These are phyloP conservation scores for Cephalotes varians DNA, from an alignment of 2,888 invertebrate genomes.

Conservation along the genomic window DNA sequence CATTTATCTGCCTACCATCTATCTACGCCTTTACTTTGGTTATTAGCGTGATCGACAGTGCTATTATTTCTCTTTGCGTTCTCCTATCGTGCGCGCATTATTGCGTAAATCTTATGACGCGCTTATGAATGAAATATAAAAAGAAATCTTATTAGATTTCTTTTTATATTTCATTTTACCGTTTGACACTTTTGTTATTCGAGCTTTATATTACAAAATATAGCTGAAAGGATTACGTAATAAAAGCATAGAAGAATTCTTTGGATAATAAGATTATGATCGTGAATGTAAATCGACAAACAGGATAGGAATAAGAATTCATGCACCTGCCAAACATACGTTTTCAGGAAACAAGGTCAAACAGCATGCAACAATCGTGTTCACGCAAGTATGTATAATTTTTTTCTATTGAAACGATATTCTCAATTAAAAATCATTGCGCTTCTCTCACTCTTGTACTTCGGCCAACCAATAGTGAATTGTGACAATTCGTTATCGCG, in stretches of 20 bases:
- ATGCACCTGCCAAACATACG: background rate
- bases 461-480: background rate
- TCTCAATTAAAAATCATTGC: conserved; percentile 31
- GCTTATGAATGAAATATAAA: too few species aligned
- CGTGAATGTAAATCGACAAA: background rate
- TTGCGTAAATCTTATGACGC: conserved; percentile 68
- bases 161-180: conserved; percentile 22
- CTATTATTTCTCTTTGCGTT: conserved; percentile 72
- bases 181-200: background rate
- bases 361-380: conserved; percentile 3
- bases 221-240: background rate
- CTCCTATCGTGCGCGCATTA: conserved; percentile 69
- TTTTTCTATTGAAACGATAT: conserved; percentile 5
- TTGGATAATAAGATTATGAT: background rate
- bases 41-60: conserved; percentile 74
- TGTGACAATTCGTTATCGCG: conserved; percentile 35
- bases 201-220: background rate
- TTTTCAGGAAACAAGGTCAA: background rate
- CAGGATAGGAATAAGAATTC: background rate
- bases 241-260: background rate
- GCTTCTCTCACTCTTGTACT: background rate
- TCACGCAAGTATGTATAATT: background rate
- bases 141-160: too few species aligned
- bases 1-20: conserved; percentile 65
- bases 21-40: conserved; percentile 71